Percentiles rank a stretch among this genome's conserved stretches.
Conservation (phyloP, 2,113 vertebrate genomes). For the Poicephalus gulielmi region DNA sequence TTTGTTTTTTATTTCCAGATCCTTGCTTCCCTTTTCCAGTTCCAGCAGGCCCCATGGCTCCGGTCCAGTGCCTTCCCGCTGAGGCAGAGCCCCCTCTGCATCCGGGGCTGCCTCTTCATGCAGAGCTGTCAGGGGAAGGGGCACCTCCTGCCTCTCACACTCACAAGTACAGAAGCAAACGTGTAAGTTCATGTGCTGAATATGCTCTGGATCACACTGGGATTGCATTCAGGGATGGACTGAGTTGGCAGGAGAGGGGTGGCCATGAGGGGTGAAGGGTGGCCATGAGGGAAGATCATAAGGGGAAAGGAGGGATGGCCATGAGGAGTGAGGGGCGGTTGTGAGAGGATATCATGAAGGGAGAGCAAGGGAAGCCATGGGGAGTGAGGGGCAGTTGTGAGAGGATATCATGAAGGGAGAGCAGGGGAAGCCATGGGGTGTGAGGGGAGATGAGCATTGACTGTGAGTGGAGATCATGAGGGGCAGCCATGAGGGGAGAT, state of each 20-base stretch:
- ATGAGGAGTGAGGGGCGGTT: background rate
- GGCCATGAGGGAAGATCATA: background rate
- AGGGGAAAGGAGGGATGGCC: background rate
- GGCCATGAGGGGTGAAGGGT: background rate
- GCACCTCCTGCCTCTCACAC: background rate
- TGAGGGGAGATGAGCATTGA: too few relatives aligned
- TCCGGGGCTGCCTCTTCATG: background rate
- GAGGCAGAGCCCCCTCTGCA: background rate
- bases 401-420: background rate
- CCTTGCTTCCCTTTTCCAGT: slow-evolving; percentile 36
- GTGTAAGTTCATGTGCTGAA: background rate
- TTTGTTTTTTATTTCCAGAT: background rate
- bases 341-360: background rate
- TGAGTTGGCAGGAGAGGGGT: background rate
- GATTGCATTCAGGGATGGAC: background rate
- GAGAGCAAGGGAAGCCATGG: background rate
- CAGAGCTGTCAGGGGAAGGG: background rate
- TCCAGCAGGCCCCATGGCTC: slow-evolving; percentile 24
- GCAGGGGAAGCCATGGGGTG: background rate
- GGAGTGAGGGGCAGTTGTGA: background rate
- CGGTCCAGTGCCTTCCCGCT: background rate
- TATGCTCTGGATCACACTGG: background rate
- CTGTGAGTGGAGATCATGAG: too few relatives aligned
- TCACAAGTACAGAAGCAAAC: background rate
- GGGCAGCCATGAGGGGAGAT: background rate